These are phyloP conservation scores for Herpetotheres cachinnans DNA, from an alignment of 2,113 vertebrate genomes.

Conservation along the genomic window DNA sequence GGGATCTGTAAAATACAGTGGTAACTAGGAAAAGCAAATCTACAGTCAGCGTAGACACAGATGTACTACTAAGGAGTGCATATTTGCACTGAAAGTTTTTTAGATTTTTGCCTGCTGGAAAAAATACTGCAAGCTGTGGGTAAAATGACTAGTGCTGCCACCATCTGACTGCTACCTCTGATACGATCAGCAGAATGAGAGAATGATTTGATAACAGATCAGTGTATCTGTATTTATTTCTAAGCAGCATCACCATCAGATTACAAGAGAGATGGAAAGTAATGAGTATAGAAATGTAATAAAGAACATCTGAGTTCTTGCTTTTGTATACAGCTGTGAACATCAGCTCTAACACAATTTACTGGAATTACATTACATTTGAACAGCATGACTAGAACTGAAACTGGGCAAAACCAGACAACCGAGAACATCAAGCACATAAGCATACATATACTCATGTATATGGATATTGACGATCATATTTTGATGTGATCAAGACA, in stretches of 20 bases:
- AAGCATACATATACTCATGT: not conserved
- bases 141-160: not conserved
- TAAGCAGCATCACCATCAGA: not conserved
- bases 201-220: not conserved
- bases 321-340: not conserved
- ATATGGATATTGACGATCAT: not conserved
- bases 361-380: not conserved
- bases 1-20: not conserved
- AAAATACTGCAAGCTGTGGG: not conserved
- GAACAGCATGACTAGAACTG: not conserved
- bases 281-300: not conserved
- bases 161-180: not conserved
- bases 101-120: not conserved
- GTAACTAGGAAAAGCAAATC: not conserved
- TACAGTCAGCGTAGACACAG: not conserved
- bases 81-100: not conserved
- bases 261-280: not conserved
- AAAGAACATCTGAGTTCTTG: not conserved
- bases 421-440: not conserved
- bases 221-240: not conserved
- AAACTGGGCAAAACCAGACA: not conserved
- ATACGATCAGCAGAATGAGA: not conserved
- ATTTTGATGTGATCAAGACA: not conserved
- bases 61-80: not conserved
- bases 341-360: not conserved